These are phyloP conservation scores for Latrodectus hesperus DNA, from an alignment of 2,888 invertebrate species.

Conservation along the genomic window DNA sequence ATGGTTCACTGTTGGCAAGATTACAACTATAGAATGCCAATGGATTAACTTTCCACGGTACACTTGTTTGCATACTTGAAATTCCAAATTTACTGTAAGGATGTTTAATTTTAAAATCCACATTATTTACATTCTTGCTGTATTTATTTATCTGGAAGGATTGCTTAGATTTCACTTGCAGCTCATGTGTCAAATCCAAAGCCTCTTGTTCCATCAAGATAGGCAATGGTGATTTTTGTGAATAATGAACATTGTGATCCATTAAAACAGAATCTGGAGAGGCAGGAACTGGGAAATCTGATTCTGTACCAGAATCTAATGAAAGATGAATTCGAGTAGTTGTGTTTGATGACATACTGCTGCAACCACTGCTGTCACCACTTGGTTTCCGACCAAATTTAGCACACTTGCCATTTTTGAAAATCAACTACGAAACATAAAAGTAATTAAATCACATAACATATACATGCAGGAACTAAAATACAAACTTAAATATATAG, in stretches of 20 bases:
- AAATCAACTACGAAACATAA: slow-evolving; percentile 60
- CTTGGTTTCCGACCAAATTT: slow-evolving; percentile 67
- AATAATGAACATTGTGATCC: slow-evolving; percentile 30
- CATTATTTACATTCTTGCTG: slow-evolving; percentile 12
- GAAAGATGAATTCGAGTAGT: slow-evolving; percentile 61
- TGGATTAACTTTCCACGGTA: slow-evolving; percentile 41
- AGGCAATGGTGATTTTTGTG: slow-evolving; percentile 48
- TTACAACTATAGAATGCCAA: slow-evolving; percentile 58
- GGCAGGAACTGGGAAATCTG: slow-evolving; percentile 54
- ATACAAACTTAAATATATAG: not conserved
- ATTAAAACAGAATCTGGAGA: slow-evolving; percentile 48
- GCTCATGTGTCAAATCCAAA: not conserved
- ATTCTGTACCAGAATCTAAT: slow-evolving; percentile 64
- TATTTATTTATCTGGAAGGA: not conserved
- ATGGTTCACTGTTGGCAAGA: slow-evolving; percentile 68
- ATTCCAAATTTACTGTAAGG: slow-evolving; percentile 66
- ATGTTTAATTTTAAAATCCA: slow-evolving; percentile 48
- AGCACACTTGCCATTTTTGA: slow-evolving; percentile 65
- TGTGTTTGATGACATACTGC: slow-evolving; percentile 62
- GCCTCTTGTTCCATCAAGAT: slow-evolving; percentile 60
- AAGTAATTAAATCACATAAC: slow-evolving; percentile 41
- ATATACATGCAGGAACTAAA: slow-evolving; percentile 29
- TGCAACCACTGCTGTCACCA: slow-evolving; percentile 69
- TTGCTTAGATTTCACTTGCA: not conserved
- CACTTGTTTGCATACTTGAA: slow-evolving; percentile 19